Evolutionary conservation across 92 coral and sea anemone genomes (phyloP).

Genomic region (Chrysogorgia sp.): DNA sequence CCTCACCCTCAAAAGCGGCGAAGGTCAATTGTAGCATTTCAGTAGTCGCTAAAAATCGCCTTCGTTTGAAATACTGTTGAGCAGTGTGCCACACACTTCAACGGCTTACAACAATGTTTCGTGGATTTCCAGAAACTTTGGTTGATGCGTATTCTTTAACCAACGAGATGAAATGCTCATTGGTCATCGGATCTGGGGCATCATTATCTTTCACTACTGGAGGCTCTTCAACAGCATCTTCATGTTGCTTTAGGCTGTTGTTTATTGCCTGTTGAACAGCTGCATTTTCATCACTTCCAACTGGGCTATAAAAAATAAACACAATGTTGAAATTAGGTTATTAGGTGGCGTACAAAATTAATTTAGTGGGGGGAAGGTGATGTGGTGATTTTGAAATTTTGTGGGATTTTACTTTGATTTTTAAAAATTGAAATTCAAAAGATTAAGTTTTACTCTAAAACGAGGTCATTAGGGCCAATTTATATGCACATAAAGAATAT

Average conservation of each 20-base stretch:
- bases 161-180: slow-evolving; percentile 34
- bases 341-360: too few relatives aligned
- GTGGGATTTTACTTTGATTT: too few relatives aligned
- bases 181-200: slow-evolving; percentile 42
- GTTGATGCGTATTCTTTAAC: slow-evolving; percentile 45
- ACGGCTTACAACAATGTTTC: slow-evolving; percentile 57
- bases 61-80: slow-evolving; percentile 48
- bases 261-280: slow-evolving; percentile 59
- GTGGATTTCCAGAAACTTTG: slow-evolving; percentile 44
- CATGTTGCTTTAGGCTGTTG: slow-evolving; percentile 43
- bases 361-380: too few relatives aligned
- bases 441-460: too few relatives aligned
- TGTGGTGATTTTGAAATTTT: too few relatives aligned
- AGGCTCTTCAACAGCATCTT: slow-evolving; percentile 13
- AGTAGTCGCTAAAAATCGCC: slow-evolving; percentile 35
- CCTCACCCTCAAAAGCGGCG: slow-evolving; percentile 62
- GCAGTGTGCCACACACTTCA: slow-evolving; percentile 58
- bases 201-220: neutral
- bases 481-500: too few relatives aligned
- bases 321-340: neutral
- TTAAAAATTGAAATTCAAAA: too few relatives aligned
- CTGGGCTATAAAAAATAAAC: slow-evolving; percentile 22
- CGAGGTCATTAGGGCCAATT: too few relatives aligned
- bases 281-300: slow-evolving; percentile 53
- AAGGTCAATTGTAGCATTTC: slow-evolving; percentile 50